Evolutionary conservation across 2,888 invertebrate species (phyloP).

Genomic region (Odontocolon sp.): DNA sequence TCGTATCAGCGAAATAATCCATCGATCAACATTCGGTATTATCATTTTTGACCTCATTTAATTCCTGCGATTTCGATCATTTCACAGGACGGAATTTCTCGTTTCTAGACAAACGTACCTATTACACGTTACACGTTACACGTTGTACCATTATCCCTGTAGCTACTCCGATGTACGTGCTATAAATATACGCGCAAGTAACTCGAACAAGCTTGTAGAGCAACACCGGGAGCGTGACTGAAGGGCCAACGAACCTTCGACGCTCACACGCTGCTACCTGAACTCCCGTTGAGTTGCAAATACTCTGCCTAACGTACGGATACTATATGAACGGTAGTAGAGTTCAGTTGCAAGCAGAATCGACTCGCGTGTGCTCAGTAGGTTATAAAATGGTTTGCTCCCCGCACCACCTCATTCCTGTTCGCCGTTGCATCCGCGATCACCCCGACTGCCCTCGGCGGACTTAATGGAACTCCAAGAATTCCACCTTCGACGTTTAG

Average conservation of each 20-base stretch:
- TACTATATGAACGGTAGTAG: constrained; percentile 1
- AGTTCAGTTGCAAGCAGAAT: constrained; percentile 28
- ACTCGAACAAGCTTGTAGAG: constrained; percentile 23
- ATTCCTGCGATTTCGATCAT: not conserved
- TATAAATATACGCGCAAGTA: constrained; percentile 4
- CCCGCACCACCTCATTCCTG: not conserved
- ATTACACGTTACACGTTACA: not conserved
- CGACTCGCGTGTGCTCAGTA: constrained; percentile 53
- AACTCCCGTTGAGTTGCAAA: constrained; percentile 8
- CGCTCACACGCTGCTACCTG: constrained; percentile 1
- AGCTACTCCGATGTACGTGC: not conserved
- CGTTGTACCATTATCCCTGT: not conserved
- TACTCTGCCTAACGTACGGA: constrained; percentile 16
- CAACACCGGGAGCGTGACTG: not conserved
- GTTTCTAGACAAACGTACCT: not conserved
- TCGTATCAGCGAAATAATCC: not conserved
- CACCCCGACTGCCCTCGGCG: constrained; percentile 7
- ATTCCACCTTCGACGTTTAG: constrained; percentile 50
- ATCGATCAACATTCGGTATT: not conserved
- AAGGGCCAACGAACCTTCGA: constrained; percentile 54
- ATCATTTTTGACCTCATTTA: not conserved
- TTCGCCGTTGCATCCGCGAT: constrained; percentile 1
- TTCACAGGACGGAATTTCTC: not conserved
- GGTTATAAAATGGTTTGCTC: constrained; percentile 39
- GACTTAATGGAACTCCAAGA: constrained; percentile 48